Evolutionary conservation across 2,888 invertebrate genomes (phyloP), one percentile per base, ranked within the genome.

Genomic region (Pheosia gnoma): DNA sequence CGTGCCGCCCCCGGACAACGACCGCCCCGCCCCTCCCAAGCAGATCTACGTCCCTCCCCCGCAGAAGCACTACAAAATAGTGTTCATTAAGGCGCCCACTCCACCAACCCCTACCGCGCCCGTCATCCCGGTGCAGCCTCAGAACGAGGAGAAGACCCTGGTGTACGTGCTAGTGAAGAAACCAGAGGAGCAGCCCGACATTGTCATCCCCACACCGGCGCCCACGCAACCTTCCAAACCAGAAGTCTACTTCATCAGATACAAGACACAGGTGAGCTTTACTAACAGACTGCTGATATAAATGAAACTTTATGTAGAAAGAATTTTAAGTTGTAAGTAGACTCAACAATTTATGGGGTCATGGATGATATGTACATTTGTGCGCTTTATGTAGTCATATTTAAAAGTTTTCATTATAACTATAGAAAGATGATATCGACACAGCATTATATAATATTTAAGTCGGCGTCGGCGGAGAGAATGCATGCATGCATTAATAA

Each of bases 221-320:
- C 97, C 97, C 54, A 97, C 97, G 49, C 97, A 97, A 82, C 97
- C 97, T 57, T 96, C 96, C 94, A 97, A 97, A 87, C 97, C 97
- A 6, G 97, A 97, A 93, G 97, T 97, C 60, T 97, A 97, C 94
- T 97, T 97, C 94, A 97, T 97, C 94, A 96, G 97, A 93, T 98
- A 97, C 93, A 97, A 97, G 92, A 96, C 96, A 59, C 96, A 96
- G 95, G 96, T 96, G 89, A 83, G 86, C 63, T 57, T 54, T 41
- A 7, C 25, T 9, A 47, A 47, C 5, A 47, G 9, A 47, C 47
- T 47, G 0, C 8, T 4, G n/a, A n/a, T 4, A n/a, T n/a, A 5
- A n/a, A 47, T 47, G 11, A 47, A 47, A n/a, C 4, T n/a, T 47
- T 9, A 43, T 8, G 4, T 43, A 43, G 25, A 25, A 25, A 25